These are phyloP conservation scores for Colius striatus DNA, from an alignment of 2,113 vertebrate species.

Conservation along the genomic window DNA sequence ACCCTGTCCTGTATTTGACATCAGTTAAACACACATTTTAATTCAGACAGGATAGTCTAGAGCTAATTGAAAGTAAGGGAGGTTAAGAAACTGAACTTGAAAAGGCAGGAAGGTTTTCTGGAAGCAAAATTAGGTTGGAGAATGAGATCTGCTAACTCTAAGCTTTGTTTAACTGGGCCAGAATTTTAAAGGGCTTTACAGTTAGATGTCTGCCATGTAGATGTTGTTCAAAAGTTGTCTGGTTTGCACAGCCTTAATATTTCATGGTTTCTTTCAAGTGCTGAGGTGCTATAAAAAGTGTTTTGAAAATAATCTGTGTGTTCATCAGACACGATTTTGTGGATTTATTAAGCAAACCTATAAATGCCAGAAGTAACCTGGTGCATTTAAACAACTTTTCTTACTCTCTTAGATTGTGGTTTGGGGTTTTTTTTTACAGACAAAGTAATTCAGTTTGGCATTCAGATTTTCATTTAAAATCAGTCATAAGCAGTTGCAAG, in stretches of 20 bases:
- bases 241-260: not conserved
- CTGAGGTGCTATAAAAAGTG: not conserved
- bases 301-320: not conserved
- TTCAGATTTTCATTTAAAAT: not conserved
- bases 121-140: not conserved
- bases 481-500: not conserved
- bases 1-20: not conserved
- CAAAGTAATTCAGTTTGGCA: not conserved
- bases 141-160: not conserved
- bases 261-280: not conserved
- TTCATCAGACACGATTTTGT: not conserved
- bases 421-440: not conserved
- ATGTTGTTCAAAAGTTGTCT: not conserved
- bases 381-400: not conserved
- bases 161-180: not conserved
- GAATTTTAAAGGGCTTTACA: not conserved
- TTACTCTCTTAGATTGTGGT: not conserved
- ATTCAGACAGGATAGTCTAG: not conserved
- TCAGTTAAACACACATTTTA: not conserved
- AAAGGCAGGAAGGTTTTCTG: not conserved
- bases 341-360: not conserved
- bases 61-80: not conserved
- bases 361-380: not conserved
- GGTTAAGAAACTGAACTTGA: not conserved
- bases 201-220: not conserved